phyloP scores from a whole-genome alignment of 2,113 vertebrate species.

The Recurvirostra avosetta region DNA sequence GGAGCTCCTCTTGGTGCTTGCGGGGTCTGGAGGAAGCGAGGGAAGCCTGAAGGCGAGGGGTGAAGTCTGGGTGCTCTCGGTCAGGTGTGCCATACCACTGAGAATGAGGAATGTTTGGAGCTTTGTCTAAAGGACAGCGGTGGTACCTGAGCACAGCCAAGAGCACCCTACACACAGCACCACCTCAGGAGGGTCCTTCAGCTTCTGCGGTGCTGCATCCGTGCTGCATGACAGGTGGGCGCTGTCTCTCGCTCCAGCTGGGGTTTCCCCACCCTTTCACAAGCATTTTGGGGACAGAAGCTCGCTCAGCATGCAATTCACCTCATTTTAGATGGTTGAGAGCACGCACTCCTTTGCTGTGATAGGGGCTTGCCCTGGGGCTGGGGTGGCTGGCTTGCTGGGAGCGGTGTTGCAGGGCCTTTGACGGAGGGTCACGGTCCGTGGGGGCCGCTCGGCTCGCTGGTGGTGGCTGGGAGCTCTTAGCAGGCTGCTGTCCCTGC shows the following conservation, averaged over 20 bases:
- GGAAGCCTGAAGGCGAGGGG: not conserved
- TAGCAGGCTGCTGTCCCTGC: not conserved
- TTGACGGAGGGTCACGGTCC: accelerated
- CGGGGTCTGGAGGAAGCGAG: accelerated
- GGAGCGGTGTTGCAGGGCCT: accelerated
- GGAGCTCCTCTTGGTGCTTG: not conserved
- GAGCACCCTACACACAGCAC: not conserved
- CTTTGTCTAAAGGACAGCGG: not conserved
- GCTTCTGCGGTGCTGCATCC: not conserved
- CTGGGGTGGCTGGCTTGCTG: not conserved
- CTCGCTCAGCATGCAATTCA: accelerated
- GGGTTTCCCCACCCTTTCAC: not conserved
- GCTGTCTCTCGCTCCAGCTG: not conserved
- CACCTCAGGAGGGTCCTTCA: no score
- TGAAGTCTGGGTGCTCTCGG: not conserved
- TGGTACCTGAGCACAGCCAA: not conserved
- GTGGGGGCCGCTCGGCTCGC: accelerated
- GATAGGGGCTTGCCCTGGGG: accelerated
- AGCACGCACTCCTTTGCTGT: accelerated
- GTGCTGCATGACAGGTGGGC: not conserved
- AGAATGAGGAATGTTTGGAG: not conserved
- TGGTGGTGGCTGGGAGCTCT: not conserved
- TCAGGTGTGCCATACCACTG: accelerated
- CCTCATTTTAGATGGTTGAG: accelerated
- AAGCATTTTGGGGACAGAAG: not conserved